Evolutionary conservation across 2,888 invertebrate species (phyloP).

Genomic region (Hartigia nigra): DNA sequence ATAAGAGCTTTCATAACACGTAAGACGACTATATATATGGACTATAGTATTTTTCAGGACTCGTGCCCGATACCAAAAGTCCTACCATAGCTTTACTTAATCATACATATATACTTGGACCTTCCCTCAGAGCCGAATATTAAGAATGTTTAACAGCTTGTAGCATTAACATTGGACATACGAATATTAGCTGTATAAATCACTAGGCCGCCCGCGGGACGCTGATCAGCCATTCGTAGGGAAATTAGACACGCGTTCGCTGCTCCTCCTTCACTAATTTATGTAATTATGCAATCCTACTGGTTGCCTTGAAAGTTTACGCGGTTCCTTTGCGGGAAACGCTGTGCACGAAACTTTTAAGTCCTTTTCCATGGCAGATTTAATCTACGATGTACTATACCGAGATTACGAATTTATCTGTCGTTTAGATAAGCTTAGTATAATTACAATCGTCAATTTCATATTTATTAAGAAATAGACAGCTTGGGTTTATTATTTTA

Average conservation of each 20-base stretch:
- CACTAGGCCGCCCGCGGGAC: conserved; percentile 50
- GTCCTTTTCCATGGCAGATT: not conserved
- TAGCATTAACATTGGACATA: conserved; percentile 48
- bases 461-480: not conserved
- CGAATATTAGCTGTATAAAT: conserved; percentile 53
- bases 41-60: not conserved
- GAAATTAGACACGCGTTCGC: conserved; percentile 57
- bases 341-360: not conserved
- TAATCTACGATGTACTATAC: not conserved
- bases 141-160: conserved; percentile 50
- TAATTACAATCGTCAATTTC: not conserved
- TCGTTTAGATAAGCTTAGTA: not conserved
- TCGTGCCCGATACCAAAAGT: not conserved
- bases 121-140: conserved; percentile 36
- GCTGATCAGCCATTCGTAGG: conserved; percentile 55
- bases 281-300: conserved; percentile 50
- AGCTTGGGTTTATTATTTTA: not conserved
- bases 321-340: conserved; percentile 12
- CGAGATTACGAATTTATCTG: not conserved
- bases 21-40: not conserved
- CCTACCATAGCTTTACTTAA: not conserved
- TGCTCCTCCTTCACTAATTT: conserved; percentile 45
- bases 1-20: not conserved
- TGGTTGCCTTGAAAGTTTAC: conserved; percentile 32
- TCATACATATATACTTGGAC: not conserved